Conservation (phyloP, 2,113 vertebrate genomes). For the Ariopsis seemanni region DNA sequence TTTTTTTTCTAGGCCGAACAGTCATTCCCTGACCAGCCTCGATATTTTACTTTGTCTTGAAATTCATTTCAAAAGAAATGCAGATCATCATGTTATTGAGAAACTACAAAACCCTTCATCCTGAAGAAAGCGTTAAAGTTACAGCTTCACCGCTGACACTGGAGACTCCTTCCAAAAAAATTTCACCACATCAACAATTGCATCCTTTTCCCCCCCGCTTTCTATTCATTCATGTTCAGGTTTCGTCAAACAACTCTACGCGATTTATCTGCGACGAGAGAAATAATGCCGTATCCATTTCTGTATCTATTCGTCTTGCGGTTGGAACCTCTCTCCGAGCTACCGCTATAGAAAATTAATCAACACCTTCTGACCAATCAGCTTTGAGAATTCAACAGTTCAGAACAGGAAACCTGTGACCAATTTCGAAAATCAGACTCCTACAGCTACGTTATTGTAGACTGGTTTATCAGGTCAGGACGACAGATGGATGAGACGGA, state of each 20-base stretch:
- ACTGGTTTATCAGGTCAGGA: too few species aligned
- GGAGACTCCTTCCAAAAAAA: too few species aligned
- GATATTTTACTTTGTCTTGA: too few species aligned
- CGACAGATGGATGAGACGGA: not conserved
- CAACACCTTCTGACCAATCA: not conserved
- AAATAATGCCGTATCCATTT: not conserved
- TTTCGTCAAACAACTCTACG: not conserved
- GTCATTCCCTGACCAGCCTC: too few species aligned
- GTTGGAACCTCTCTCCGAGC: not conserved
- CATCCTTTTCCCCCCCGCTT: not conserved
- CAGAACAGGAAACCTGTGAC: not conserved
- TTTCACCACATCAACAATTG: not conserved
- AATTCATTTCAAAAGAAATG: too few species aligned
- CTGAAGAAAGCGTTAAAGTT: not conserved
- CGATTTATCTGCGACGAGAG: not conserved
- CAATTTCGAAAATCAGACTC: not conserved
- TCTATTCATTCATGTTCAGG: too few species aligned
- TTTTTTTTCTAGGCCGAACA: too few species aligned
- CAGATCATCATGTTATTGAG: not conserved
- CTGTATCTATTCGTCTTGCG: not conserved
- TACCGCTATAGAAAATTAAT: not conserved
- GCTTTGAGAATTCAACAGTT: not conserved
- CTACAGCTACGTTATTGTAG: not conserved
- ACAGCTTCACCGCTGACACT: too few species aligned
- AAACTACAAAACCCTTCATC: not conserved